Evolutionary conservation across 2,797 vertebrate genomes (phyloP).

Genomic region (Mus caroli): DNA sequence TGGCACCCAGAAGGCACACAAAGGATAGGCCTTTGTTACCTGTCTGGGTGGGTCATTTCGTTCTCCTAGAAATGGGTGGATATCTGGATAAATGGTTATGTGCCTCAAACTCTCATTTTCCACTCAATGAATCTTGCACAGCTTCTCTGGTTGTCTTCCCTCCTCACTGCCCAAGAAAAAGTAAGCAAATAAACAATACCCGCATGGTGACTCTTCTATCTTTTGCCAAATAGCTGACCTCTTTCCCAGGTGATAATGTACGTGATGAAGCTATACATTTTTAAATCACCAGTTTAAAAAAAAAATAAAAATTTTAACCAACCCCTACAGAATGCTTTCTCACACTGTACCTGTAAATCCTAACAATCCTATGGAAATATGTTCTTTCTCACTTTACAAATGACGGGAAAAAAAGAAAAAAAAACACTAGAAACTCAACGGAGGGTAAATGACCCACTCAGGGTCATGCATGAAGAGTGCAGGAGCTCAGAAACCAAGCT

Average conservation of each 20-base stretch:
- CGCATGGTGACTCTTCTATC: not conserved
- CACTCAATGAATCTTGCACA: conserved; percentile 5
- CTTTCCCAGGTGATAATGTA: not conserved
- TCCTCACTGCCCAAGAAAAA: not conserved
- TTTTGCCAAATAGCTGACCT: conserved; percentile 16
- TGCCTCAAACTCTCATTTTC: not conserved
- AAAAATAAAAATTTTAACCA: not conserved
- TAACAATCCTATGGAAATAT: not conserved
- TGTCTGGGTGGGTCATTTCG: not conserved
- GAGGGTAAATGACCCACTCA: not conserved
- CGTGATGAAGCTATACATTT: not conserved
- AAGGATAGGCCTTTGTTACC: not conserved
- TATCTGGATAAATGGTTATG: not conserved
- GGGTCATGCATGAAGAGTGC: not conserved
- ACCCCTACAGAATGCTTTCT: not conserved
- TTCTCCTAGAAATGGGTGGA: not conserved
- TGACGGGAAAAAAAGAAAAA: not conserved
- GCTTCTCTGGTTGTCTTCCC: not conserved
- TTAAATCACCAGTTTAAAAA: not conserved
- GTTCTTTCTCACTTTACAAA: conserved; percentile 31
- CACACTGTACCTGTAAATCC: not conserved
- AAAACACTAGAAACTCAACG: not conserved
- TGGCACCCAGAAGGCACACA: not conserved
- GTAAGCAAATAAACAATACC: not conserved
- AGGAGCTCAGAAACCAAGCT: not conserved